Evolutionary conservation across 2,113 vertebrate genomes (phyloP).

Genomic region (Natator depressus): DNA sequence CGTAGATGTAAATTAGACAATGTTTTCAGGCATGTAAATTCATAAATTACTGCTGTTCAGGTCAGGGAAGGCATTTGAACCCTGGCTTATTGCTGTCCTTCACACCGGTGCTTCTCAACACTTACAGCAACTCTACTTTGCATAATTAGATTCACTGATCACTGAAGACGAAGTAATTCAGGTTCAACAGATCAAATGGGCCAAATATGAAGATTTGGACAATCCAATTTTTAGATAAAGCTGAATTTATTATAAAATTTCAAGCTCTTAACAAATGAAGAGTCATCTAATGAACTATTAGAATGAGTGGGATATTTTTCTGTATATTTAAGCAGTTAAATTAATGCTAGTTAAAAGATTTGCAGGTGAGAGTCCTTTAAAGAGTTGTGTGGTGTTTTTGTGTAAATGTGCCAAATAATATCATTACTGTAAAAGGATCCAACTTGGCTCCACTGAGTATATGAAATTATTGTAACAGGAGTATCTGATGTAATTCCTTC

Average conservation of each 20-base stretch:
- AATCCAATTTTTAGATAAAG: background rate
- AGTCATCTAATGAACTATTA: background rate
- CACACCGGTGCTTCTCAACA: background rate
- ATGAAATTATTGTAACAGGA: background rate
- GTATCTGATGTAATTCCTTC: background rate
- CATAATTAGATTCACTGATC: background rate
- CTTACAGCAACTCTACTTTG: background rate
- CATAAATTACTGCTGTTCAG: background rate
- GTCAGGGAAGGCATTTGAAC: accelerated
- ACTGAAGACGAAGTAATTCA: background rate
- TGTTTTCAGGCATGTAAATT: background rate
- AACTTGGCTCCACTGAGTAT: background rate
- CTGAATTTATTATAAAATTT: background rate
- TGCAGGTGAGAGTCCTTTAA: background rate
- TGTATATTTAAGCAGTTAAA: background rate
- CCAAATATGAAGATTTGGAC: background rate
- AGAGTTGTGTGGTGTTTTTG: background rate
- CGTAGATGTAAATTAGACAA: background rate
- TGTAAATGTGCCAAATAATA: background rate
- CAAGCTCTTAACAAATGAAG: background rate
- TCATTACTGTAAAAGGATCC: background rate
- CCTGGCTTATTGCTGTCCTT: background rate
- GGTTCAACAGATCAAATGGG: background rate
- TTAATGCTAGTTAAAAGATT: background rate
- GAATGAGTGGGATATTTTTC: background rate